These are phyloP conservation scores for Drosophila prolongata DNA, from an alignment of 2,888 invertebrate species.

Conservation along the genomic window DNA sequence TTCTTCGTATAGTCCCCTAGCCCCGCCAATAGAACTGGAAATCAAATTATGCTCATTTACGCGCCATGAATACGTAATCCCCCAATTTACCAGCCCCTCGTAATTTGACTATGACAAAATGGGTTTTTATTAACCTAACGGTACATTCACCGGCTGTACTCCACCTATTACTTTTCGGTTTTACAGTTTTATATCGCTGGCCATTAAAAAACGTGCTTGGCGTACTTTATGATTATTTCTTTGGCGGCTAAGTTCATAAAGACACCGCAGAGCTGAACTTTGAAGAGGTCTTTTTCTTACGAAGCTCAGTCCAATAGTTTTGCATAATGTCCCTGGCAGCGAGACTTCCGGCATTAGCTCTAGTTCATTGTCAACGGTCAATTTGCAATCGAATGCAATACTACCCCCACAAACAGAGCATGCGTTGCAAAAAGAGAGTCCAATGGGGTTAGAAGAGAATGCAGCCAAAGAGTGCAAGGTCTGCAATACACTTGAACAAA, in stretches of 20 bases:
- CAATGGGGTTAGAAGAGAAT: conserved; percentile 13
- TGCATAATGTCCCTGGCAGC: conserved; percentile 59
- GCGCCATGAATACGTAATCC: conserved; percentile 75
- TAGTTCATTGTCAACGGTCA: conserved; percentile 75
- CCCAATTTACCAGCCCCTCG: conserved; percentile 39
- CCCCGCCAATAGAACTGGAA: conserved; percentile 11
- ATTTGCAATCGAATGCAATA: conserved; percentile 36
- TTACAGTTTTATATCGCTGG: conserved; percentile 41
- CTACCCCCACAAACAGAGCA: conserved; percentile 25
- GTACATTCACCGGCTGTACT: conserved; percentile 40
- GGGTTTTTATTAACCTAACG: conserved; percentile 56
- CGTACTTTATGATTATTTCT: conserved; percentile 25
- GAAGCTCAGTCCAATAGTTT: conserved; percentile 45
- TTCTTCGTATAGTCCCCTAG: conserved; percentile 6
- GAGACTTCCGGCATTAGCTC: conserved; percentile 64
- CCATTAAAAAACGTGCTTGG: conserved; percentile 62
- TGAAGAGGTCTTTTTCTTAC: not conserved
- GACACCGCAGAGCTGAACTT: conserved; percentile 5
- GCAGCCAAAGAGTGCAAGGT: conserved; percentile 14
- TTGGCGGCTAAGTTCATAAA: conserved; percentile 23
- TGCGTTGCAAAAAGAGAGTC: conserved; percentile 24
- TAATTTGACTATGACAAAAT: conserved; percentile 74
- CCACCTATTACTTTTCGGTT: conserved; percentile 37
- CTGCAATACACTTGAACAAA: conserved; percentile 52
- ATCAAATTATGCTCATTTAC: conserved; percentile 72